phyloP scores from a whole-genome alignment of 2,888 invertebrate genomes.

The Andrena trimmerana region DNA sequence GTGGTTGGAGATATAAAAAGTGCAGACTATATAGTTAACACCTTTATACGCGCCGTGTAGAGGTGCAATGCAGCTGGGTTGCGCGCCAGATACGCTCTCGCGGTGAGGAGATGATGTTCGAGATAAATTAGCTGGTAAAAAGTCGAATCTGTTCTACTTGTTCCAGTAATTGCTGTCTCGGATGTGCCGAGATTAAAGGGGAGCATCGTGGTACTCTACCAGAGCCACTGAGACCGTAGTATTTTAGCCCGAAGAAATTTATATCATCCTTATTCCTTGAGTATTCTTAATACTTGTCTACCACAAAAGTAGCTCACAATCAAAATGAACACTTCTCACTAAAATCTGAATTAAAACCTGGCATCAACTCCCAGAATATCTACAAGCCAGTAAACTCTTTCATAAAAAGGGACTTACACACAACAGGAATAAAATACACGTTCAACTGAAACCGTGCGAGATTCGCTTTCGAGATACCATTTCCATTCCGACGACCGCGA shows the following conservation, averaged over 20 bases:
- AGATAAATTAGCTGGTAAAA: constrained; percentile 71
- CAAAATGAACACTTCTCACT: too few species aligned
- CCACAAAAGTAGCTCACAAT: too few species aligned
- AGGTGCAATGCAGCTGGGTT: constrained; percentile 38
- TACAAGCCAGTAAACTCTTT: too few species aligned
- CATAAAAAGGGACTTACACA: too few species aligned
- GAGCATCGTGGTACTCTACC: constrained; percentile 15
- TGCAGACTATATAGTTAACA: constrained; percentile 56
- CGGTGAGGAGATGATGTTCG: constrained; percentile 56
- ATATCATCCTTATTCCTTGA: too few species aligned
- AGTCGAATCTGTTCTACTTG: constrained; percentile 63
- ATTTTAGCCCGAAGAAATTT: background rate
- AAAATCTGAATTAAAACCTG: too few species aligned
- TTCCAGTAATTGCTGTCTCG: constrained; percentile 67
- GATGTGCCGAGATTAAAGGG: constrained; percentile 47
- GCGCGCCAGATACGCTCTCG: constrained; percentile 48
- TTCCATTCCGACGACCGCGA: constrained; percentile 19
- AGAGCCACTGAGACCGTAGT: background rate
- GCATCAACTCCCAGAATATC: too few species aligned
- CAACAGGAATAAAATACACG: background rate
- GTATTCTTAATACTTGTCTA: too few species aligned
- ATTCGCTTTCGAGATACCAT: constrained; percentile 2
- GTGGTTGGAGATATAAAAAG: constrained; percentile 48
- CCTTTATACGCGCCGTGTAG: constrained; percentile 53
- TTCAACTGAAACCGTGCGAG: background rate